Percentiles rank a stretch among this genome's conserved stretches.
Conservation (phyloP, 2,113 vertebrate species). For the Ginglymostoma cirratum region DNA sequence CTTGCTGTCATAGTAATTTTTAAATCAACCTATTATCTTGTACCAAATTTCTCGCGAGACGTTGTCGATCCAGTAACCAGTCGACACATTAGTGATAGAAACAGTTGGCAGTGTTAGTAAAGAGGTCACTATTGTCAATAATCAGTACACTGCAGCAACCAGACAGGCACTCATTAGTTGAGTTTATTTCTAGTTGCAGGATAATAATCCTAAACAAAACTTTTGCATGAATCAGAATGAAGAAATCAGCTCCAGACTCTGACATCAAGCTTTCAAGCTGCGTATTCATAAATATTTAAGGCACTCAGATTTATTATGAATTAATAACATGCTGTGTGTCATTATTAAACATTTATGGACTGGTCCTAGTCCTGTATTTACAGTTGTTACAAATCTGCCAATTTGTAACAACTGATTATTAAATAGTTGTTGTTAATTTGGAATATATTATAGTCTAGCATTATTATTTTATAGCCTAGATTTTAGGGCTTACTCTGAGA, state of each 20-base stretch:
- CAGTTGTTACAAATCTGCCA: not conserved
- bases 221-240: not conserved
- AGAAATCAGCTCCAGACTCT: not conserved
- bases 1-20: not conserved
- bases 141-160: not conserved
- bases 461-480: not conserved
- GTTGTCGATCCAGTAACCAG: not conserved
- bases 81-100: not conserved
- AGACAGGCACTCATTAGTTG: not conserved
- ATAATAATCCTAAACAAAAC: not conserved
- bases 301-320: not conserved
- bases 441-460: not conserved
- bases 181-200: not conserved
- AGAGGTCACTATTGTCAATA: not conserved
- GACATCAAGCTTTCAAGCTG: not conserved
- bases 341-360: not conserved
- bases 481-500: not conserved
- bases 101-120: not conserved
- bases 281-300: not conserved
- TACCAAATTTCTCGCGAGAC: not conserved
- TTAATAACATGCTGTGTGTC: not conserved
- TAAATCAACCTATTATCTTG: not conserved
- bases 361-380: not conserved
- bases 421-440: not conserved
- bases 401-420: not conserved